Evolutionary conservation across 2,888 invertebrate genomes (phyloP), one percentile per base, ranked within the genome.

Genomic region (Ophion costatus): DNA sequence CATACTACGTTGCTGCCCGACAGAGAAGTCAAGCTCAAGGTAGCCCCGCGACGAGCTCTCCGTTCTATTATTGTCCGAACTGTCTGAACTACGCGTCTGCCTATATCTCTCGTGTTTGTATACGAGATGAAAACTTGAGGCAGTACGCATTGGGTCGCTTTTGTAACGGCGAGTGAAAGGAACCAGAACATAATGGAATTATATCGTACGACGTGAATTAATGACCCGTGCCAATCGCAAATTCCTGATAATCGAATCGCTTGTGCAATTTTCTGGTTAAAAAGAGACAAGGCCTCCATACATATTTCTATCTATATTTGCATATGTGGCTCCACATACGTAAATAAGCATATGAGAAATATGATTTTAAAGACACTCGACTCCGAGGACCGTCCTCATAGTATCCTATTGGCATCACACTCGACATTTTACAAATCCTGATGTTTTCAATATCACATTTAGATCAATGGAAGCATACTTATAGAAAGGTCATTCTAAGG

Each of bases 21-120:
- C 67, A 61, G 80, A 33, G 73, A 80, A 82, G 85, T 85, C 85
- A 85, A 85, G 85, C 85, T 85, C 85, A 85, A 85, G 85, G 85
- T 76, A 82, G 76, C 71, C 67, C 56, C 24, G 57, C 74, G 69
- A 67, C 51, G 57, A 61, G 67, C 66, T 82, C 67, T 42, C 22
- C 20, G 64, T 79, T 79, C 84, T 84, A 85, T 85, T 85, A 85
- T 69, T 80, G 79, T 85, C 84, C 70, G 70, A 56, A 63, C 64
- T 56, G 78, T 70, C 57, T 59, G 38, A 79, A 64, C 74, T 51
- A 51, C 51, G 51, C 51, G 51, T 17, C 51, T 51, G 76, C 56
- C 56, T 56, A 24, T 42, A 22, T 6, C 76, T 22, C 56, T 76
- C 38, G 66, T 75, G 38, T 75, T 64, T 45, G 14, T 75, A 75